Evolutionary conservation across 2,888 invertebrate species (phyloP).

Genomic region (Ferrisia virgata): DNA sequence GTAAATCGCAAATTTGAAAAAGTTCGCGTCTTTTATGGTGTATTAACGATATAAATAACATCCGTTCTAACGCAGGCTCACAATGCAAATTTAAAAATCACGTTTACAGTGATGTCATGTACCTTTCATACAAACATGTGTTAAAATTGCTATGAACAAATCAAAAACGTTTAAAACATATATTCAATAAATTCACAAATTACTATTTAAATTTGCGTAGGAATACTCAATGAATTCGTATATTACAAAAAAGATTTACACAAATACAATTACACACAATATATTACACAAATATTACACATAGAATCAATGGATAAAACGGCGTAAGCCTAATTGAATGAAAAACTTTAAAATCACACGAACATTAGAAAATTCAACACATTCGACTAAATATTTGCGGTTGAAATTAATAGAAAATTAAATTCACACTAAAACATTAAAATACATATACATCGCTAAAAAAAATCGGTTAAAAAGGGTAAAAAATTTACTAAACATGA

Average conservation of each 20-base stretch:
- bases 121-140: too few species aligned
- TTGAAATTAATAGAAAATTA: neutral
- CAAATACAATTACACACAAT: neutral
- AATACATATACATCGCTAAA: neutral
- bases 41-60: too few species aligned
- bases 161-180: neutral
- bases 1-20: too few species aligned
- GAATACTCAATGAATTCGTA: neutral
- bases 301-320: neutral
- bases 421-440: neutral
- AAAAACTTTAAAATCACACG: neutral
- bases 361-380: neutral
- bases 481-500: neutral
- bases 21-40: too few species aligned
- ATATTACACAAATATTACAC: neutral
- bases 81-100: too few species aligned
- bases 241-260: neutral
- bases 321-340: neutral
- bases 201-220: neutral
- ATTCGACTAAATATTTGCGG: neutral
- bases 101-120: too few species aligned
- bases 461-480: neutral
- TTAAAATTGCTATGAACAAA: neutral
- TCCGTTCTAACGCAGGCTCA: too few species aligned
- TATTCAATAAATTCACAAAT: constrained; percentile 9